Base-by-base conservation (phyloP, 2,113 vertebrate species). In the Lepisosteus oculatus region DNA sequence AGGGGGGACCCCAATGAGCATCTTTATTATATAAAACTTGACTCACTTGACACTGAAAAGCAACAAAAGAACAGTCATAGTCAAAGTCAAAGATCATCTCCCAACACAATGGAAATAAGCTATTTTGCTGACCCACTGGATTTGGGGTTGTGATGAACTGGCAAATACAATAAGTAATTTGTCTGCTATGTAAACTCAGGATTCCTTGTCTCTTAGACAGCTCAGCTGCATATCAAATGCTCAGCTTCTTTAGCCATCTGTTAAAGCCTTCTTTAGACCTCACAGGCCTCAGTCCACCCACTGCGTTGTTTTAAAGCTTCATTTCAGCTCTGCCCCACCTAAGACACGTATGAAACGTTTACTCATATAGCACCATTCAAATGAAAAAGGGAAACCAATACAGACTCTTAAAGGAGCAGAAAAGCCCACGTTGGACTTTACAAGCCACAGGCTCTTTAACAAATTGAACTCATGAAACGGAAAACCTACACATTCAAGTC, bases 111-210 rank as follows among this genome's bases (percentile, higher is more conserved):
- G n/a, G 12, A 13, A 64, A 64, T 17, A 64, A 43, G 62, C 17
- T 15, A 11, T 64, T 42, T 9, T 64, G 62, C 62, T 64, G 62
- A 64, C 62, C 62, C 62, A 17, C 62, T 64, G 62, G 42, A 64
- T 64, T 64, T 64, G 41, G 15, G 41, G 62, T 64, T 29, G 41
- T 64, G 62, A 64, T 43, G 17, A 29, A 64, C 62, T 64, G 17
- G 17, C n/a, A 64, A 64, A 42, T 9, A 64, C 62, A 64, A 64
- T 15, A 11, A 64, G 62, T 41, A 64, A 64, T 64, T 64, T 64
- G 62, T 17, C 12, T 64, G 56, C 56, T 14, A 4, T 8, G 12
- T 43, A 64, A 64, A 64, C 17, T n/a, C 17, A 41, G 62, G 42
- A 41, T 64, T 64, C 13, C 8, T 6, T 41, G 62, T 17, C 62